Conservation (phyloP, 2,113 vertebrate species). For the Hydropotes inermis region DNA sequence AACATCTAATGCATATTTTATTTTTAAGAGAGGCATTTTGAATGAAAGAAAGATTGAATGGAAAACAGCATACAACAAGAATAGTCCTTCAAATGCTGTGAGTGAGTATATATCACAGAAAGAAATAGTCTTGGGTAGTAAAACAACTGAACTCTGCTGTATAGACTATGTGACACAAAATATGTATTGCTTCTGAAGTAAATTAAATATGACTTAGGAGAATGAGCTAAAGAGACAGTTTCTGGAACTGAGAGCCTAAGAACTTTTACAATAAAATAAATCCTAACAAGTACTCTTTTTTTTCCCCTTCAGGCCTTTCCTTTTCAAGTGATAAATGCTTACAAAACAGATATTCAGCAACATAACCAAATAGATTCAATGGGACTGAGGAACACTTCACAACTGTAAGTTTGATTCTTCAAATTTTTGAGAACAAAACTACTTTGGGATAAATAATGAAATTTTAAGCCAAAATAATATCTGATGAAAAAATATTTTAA, state of each 20-base stretch:
- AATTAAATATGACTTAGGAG: conserved; percentile 69
- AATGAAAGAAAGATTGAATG: not conserved
- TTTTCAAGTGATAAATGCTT: conserved; percentile 71
- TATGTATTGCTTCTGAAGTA: conserved; percentile 58
- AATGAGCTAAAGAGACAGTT: conserved; percentile 64
- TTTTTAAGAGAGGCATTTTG: conserved; percentile 16
- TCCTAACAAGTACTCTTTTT: conserved; percentile 52
- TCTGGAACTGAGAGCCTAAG: conserved; percentile 39
- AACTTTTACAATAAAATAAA: conserved; percentile 69
- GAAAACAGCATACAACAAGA: not conserved
- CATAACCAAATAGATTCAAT: conserved; percentile 29
- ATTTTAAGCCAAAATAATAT: not conserved
- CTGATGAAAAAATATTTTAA: not conserved
- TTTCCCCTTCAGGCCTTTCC: conserved; percentile 25
- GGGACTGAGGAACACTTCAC: not conserved
- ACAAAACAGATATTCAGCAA: conserved; percentile 41
- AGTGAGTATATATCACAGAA: conserved; percentile 50
- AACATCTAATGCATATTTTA: not conserved
- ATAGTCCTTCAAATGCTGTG: conserved; percentile 13
- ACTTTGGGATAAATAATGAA: conserved; percentile 33
- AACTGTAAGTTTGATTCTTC: conserved; percentile 40
- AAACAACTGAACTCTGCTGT: conserved; percentile 56
- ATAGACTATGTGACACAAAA: conserved; percentile 67
- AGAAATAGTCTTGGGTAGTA: conserved; percentile 54
- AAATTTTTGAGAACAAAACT: conserved; percentile 40